Evolutionary conservation across 1,140 invertebrate species (phyloP).

Genomic region (Solenopsis fugax): DNA sequence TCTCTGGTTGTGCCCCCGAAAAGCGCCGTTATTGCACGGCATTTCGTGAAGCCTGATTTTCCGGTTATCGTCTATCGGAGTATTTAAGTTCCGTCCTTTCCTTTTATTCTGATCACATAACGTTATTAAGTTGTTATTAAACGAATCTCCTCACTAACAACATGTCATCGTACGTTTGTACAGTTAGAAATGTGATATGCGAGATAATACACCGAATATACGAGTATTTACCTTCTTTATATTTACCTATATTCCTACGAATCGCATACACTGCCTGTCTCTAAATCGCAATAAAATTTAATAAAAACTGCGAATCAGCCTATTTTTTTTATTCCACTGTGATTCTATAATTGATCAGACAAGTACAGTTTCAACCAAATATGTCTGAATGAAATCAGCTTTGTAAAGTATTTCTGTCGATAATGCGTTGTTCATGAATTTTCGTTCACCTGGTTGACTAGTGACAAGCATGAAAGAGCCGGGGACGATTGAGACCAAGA

Average conservation of each 20-base stretch:
- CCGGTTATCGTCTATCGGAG: constrained; percentile 3
- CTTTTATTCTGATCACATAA: background rate
- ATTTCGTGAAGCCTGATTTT: constrained; percentile 4
- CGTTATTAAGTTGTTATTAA: background rate
- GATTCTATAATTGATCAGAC: background rate
- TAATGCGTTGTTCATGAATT: constrained; percentile 7
- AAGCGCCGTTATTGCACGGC: constrained; percentile 37
- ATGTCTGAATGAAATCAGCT: background rate
- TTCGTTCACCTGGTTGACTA: background rate
- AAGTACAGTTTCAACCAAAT: background rate
- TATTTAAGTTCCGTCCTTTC: background rate
- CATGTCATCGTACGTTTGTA: background rate
- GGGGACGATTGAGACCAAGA: constrained; percentile 2
- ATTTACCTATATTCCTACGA: background rate
- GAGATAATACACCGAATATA: background rate
- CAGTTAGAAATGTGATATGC: background rate
- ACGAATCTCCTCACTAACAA: background rate
- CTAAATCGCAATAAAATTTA: background rate
- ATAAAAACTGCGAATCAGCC: background rate
- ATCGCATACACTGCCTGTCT: too few species aligned
- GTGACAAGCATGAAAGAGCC: background rate
- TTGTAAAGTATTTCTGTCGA: constrained; percentile 42
- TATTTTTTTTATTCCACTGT: background rate
- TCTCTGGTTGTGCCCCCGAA: constrained; percentile 21
- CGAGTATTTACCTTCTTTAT: background rate